Percentiles rank a stretch among this genome's conserved stretches.
phyloP scores from a whole-genome alignment of 1,140 invertebrate genomes.

The Alviniconcha marisindica region DNA sequence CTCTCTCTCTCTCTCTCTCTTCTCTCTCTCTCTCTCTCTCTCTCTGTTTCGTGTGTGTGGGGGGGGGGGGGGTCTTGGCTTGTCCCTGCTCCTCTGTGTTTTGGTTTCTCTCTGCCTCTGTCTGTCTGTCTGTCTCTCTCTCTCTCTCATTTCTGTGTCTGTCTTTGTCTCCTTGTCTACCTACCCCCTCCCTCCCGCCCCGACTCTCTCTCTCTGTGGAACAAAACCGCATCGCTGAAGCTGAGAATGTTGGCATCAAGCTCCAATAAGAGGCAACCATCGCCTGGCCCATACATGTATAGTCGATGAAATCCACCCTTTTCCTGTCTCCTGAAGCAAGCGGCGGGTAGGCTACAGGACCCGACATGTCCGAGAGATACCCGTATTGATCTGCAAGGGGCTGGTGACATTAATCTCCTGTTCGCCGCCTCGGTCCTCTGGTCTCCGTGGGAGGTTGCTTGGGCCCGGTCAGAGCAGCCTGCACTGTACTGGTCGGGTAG shows the following conservation, averaged over 20 bases:
- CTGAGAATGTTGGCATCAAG: background rate
- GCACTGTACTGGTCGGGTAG: no score
- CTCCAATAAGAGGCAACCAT: conserved; percentile 4
- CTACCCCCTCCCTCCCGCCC: background rate
- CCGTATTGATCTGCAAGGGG: background rate
- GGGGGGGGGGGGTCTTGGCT: no score
- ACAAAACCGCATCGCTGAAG: background rate
- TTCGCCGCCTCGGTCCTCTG: background rate
- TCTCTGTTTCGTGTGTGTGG: no score
- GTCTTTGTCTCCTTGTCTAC: background rate
- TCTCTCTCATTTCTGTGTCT: background rate
- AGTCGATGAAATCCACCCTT: conserved; percentile 16
- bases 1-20: background rate
- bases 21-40: background rate
- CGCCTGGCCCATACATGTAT: background rate
- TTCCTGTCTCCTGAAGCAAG: conserved; percentile 17
- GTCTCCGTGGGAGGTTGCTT: background rate
- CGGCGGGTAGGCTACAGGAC: background rate
- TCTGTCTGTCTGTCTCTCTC: background rate
- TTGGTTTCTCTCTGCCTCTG: no score
- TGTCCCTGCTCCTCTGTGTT: no score
- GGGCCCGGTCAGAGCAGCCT: no score
- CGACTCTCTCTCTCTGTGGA: background rate
- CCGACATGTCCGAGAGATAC: background rate
- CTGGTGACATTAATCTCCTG: background rate